Evolutionary conservation across 2,113 vertebrate species (phyloP), one percentile per base, ranked within the genome.

Genomic region (Notarius lentiginosus): DNA sequence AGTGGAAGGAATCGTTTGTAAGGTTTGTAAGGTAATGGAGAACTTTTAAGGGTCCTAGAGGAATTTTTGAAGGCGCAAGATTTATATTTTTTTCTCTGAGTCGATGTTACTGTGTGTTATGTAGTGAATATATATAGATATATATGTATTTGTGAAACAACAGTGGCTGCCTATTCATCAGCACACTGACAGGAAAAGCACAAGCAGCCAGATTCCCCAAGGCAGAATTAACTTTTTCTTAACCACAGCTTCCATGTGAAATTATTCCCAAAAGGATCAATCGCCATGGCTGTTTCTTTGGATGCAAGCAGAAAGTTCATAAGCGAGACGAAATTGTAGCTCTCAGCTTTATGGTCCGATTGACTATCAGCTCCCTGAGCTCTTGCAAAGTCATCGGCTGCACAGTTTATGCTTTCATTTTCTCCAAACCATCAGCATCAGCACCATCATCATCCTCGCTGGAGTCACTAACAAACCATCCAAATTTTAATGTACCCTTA

Each of bases 231-330:
- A 87, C 72, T 82, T 61, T 47, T 61, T 61, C 20, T 75, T 84
- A 86, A 86, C 80, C 87, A 66, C 82, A 82, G 49, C 10, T 56
- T 66, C 75, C 55, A 79, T n/a, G 49, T 86, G 83, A 88, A 90
- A 88, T 79, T 84, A 79, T 88, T 84, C 84, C 87, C 82, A 65
- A 65, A 80, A 79, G 56, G 85, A 88, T 88, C 80, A 82, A 86
- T 90, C 58, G 73, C 53, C 5, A 17, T 34, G 61, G 60, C 65
- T 30, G 61, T 82, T 86, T 61, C 41, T 83, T 88, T 82, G 12
- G 70, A 76, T 24, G 76, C 84, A 68, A 88, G 87, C 84, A 88
- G 58, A 90, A 88, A 77, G 86, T 80, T 86, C 85, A 87, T 87
- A 80, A 47, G 79, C 68, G 53, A 51, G 73, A 82, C 49, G 41